phyloP scores from a whole-genome alignment of 2,797 vertebrate species.

The Heterohyrax brucei region DNA sequence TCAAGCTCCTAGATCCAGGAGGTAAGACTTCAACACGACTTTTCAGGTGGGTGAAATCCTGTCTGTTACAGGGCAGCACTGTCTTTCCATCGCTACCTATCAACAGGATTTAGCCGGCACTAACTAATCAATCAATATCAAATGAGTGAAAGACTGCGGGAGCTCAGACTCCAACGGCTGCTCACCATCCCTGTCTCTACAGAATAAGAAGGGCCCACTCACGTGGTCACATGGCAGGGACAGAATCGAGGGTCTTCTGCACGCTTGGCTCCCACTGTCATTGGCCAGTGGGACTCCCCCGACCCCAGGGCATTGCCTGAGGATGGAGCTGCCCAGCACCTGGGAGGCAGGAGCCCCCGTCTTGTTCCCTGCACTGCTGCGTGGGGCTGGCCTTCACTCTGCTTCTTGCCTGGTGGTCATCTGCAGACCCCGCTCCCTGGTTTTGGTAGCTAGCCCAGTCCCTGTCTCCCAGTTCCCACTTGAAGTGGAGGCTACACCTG shows the following conservation, averaged over 20 bases:
- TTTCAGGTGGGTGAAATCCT: no score
- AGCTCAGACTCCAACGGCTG: fast-evolving
- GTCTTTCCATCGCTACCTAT: neutral
- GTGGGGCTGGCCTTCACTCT: fast-evolving
- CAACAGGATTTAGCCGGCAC: fast-evolving
- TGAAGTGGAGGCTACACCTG: neutral
- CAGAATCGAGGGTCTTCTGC: fast-evolving
- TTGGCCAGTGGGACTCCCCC: neutral
- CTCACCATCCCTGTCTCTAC: no score
- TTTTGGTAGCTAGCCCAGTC: neutral
- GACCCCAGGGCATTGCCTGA: neutral
- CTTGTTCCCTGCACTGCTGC: fast-evolving
- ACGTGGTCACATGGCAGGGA: fast-evolving
- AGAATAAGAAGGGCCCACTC: no score
- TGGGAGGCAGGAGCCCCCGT: fast-evolving
- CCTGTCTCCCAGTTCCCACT: neutral
- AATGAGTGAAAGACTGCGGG: no score
- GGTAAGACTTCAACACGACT: no score
- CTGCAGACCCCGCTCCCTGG: neutral
- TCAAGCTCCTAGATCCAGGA: no score
- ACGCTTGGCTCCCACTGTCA: neutral
- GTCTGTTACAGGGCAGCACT: no score
- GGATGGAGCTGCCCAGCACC: fast-evolving
- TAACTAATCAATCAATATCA: neutral
- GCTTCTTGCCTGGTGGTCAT: no score